Evolutionary conservation across 2,797 vertebrate genomes (phyloP).

Genomic region (Serranus cabrilla): DNA sequence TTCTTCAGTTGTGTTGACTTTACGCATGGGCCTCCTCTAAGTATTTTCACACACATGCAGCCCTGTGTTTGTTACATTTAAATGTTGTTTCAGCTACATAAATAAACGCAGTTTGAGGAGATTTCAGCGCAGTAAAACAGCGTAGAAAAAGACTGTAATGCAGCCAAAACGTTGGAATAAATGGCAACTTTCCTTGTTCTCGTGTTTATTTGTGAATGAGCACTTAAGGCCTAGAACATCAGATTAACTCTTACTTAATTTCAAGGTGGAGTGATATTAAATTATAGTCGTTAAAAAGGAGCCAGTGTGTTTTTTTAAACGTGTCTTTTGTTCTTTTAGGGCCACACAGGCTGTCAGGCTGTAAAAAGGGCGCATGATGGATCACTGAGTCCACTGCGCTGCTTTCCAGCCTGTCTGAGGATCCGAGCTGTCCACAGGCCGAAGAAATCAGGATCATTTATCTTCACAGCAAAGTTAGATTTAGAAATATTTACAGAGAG

Average conservation of each 20-base stretch:
- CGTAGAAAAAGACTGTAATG: not conserved
- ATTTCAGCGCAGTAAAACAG: conserved; percentile 16
- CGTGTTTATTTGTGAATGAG: conserved; percentile 26
- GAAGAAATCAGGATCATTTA: too few species aligned
- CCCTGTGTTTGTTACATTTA: conserved; percentile 1
- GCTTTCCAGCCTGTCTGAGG: conserved; percentile 33
- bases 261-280: conserved; percentile 40
- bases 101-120: conserved; percentile 42
- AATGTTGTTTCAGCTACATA: conserved; percentile 25
- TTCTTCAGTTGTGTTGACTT: not conserved
- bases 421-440: conserved; percentile 12
- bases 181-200: not conserved
- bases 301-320: conserved; percentile 50
- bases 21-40: conserved; percentile 16
- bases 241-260: conserved; percentile 58
- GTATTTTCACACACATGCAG: not conserved
- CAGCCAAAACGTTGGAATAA: conserved; percentile 21
- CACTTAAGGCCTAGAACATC: conserved; percentile 41
- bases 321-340: conserved; percentile 78
- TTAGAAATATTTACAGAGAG: not conserved
- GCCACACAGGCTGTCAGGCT: conserved; percentile 76
- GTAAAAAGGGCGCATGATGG: conserved; percentile 79
- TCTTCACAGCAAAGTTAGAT: not conserved
- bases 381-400: conserved; percentile 68
- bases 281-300: conserved; percentile 31